Base-by-base conservation (phyloP, 2,113 vertebrate genomes). In the Murina feae region DNA sequence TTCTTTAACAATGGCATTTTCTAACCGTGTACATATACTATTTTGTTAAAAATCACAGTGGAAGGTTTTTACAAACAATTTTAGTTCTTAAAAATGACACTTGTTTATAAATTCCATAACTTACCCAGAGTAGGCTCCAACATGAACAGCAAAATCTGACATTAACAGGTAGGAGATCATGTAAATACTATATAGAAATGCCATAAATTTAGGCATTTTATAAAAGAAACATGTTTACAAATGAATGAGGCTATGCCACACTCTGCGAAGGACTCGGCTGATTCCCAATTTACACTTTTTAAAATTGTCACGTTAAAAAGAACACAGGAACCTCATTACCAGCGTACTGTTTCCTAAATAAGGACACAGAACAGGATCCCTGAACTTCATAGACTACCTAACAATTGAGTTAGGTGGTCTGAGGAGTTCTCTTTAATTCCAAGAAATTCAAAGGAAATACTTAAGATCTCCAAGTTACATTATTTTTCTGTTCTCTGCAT, bases 121-220 rank as follows among this genome's bases (percentile, higher is more conserved):
- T 96, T 96, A 93, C 75, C 97, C 93, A 71, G 65, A 92, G 95
- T 44, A 91, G 94, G 65, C 23, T 63, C 66, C 47, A 83, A 63
- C 5, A 8, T 0, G 21, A n/a, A 95, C 2, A 86, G 90, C 89
- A 93, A 66, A 47, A 11, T 58, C 89, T 81, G 39, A 16, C 82
- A 86, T 6, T 32, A 89, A 92, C 81, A 53, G 68, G 25, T 0
- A 51, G 76, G 20, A 14, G 14, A 21, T 37, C 58, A 6, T 4
- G 9, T 80, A 60, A 97, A 91, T 90, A 96, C 78, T 94, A 28
- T 35, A 95, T 79, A 81, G 90, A 82, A 96, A 35, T 79, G 87
- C 1, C 28, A 86, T 96, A 86, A 75, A 92, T 95, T 96, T 95
- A 97, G 98, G 98, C 98, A 98, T 97, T 97, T 97, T 86, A 81